Conservation (phyloP, 2,113 vertebrate genomes). For the Silurus asotus region DNA sequence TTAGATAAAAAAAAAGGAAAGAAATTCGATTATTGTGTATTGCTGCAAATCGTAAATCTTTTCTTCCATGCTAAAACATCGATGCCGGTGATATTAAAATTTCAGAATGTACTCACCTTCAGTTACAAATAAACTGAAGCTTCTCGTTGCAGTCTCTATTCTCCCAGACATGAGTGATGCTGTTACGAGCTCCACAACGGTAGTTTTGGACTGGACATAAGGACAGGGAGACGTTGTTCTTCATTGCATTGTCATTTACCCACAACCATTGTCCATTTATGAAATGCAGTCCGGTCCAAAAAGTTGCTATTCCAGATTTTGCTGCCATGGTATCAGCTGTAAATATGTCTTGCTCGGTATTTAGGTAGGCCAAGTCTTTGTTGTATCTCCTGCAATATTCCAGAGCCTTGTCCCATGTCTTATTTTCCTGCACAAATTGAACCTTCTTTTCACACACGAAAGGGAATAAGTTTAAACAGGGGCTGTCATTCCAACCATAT, state of each 20-base stretch:
- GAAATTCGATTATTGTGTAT: neutral
- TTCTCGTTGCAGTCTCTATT: slow-evolving; percentile 58
- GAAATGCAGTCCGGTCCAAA: slow-evolving; percentile 44
- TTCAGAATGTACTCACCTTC: neutral
- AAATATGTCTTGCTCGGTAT: neutral
- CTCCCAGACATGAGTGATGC: neutral
- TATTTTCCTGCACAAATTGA: slow-evolving; percentile 23
- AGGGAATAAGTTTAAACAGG: accelerated
- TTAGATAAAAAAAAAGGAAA: neutral
- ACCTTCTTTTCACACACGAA: slow-evolving; percentile 19
- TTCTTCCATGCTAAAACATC: neutral
- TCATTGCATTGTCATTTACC: neutral
- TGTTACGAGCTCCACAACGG: slow-evolving; percentile 54
- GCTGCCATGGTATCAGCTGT: neutral
- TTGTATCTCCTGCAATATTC: slow-evolving; percentile 23
- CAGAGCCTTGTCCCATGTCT: slow-evolving; percentile 33
- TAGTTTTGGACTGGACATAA: slow-evolving; percentile 41
- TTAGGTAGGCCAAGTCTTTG: slow-evolving; percentile 26
- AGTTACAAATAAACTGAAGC: slow-evolving; percentile 57
- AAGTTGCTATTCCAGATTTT: neutral
- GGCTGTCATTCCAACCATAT: neutral
- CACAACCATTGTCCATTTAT: slow-evolving; percentile 45
- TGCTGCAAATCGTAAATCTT: neutral
- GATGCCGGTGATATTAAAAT: neutral
- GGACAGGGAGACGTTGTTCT: neutral